Conservation (phyloP, 2,113 vertebrate genomes). For the Oreochromis spilurus region DNA sequence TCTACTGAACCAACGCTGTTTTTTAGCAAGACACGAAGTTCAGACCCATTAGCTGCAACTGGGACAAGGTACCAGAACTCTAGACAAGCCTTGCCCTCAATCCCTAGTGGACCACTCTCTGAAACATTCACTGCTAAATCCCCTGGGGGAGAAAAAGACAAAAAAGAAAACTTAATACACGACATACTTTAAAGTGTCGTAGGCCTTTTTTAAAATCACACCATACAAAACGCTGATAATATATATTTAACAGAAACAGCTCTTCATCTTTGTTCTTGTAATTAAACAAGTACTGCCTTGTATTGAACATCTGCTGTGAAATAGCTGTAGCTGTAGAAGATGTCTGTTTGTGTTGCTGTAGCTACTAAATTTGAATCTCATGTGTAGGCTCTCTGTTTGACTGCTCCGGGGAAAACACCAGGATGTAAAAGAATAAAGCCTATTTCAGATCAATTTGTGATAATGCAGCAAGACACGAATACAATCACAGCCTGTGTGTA, state of each 20-base stretch:
- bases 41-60: constrained; percentile 43
- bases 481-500: background rate
- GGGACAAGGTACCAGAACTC: constrained; percentile 83
- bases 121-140: constrained; percentile 52
- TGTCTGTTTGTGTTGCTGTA: background rate
- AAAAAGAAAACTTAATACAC: background rate
- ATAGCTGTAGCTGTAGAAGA: background rate
- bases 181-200: background rate
- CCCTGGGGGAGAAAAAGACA: constrained; percentile 37
- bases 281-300: background rate
- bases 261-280: background rate
- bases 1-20: constrained; percentile 17
- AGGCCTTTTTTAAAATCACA: background rate
- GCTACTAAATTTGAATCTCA: background rate
- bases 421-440: constrained; percentile 43
- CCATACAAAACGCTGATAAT: background rate
- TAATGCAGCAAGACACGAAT: background rate
- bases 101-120: constrained; percentile 58
- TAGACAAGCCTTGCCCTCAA: constrained; percentile 73
- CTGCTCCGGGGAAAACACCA: background rate
- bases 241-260: background rate
- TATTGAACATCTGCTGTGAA: background rate
- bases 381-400: constrained; percentile 1
- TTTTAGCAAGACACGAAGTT: constrained; percentile 67
- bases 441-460: constrained; percentile 34